These are phyloP conservation scores for Cyphomyrus discorhynchus DNA, from an alignment of 2,113 vertebrate genomes.

Conservation along the genomic window DNA sequence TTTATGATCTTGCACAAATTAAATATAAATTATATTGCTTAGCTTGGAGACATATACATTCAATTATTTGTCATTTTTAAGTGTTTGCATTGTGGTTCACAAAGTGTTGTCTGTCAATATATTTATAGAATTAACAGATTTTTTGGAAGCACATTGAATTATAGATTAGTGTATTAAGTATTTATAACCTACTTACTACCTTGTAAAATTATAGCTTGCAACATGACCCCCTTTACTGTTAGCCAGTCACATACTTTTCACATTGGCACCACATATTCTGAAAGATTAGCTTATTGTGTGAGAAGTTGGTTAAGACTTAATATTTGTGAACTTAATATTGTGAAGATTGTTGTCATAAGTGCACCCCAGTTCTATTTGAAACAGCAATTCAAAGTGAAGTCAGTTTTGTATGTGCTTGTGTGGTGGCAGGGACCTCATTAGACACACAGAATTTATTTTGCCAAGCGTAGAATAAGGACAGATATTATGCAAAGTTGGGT, in stretches of 20 bases:
- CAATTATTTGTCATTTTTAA: neutral
- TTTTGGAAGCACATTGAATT: neutral
- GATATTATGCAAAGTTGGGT: conserved; percentile 16
- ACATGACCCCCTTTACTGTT: neutral
- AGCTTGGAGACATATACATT: neutral
- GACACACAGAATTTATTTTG: neutral
- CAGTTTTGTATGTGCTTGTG: neutral
- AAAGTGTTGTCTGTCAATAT: no score
- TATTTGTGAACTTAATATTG: no score
- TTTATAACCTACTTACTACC: neutral
- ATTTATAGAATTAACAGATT: neutral
- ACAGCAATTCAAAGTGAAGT: neutral
- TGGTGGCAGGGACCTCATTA: neutral
- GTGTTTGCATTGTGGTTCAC: neutral
- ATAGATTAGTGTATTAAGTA: neutral
- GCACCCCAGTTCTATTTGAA: neutral
- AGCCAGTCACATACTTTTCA: neutral
- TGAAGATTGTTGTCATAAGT: neutral
- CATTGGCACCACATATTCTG: neutral
- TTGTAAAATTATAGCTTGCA: neutral
- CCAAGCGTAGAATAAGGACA: neutral
- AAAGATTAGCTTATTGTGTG: neutral
- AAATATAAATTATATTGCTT: neutral
- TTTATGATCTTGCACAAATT: neutral
- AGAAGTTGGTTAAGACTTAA: neutral